These are phyloP conservation scores for Petrosia ficiformis DNA, from an alignment of 37 sponge, comb jelly and placozoan species.

Conservation along the genomic window DNA sequence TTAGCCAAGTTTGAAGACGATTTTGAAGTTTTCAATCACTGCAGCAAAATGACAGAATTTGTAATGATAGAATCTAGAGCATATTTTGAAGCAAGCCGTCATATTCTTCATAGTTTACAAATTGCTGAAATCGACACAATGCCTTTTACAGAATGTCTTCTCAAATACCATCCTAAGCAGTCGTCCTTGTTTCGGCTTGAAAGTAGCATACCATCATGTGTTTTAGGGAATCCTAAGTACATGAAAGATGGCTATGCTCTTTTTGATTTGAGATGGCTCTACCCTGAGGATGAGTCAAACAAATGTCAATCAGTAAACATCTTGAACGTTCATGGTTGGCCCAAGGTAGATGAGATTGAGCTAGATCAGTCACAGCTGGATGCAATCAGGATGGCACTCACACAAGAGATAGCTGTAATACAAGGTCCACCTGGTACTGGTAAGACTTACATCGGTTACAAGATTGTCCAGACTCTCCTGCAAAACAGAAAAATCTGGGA, in stretches of 20 bases:
- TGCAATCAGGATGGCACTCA: slow-evolving; percentile 72
- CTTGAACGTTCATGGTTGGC: slow-evolving; percentile 30
- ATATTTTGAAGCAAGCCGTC: slow-evolving; percentile 87
- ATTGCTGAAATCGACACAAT: slow-evolving; percentile 63
- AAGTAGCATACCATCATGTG: background rate
- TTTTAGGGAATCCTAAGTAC: background rate
- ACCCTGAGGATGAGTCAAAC: background rate
- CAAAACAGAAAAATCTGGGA: slow-evolving; percentile 58
- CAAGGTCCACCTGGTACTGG: slow-evolving; percentile 99
- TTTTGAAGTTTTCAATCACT: background rate
- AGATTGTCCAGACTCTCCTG: slow-evolving; percentile 70
- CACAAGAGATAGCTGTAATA: slow-evolving; percentile 83
- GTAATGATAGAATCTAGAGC: slow-evolving; percentile 80
- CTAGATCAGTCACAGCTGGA: slow-evolving; percentile 73
- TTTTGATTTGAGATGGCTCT: background rate
- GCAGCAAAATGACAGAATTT: slow-evolving; percentile 7
- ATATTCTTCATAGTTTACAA: slow-evolving; percentile 65
- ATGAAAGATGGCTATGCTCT: background rate
- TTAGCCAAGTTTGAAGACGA: slow-evolving; percentile 40
- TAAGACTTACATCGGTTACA: slow-evolving; percentile 92
- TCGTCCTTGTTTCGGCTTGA: background rate
- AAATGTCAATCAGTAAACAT: slow-evolving; percentile 20
- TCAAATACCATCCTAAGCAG: slow-evolving; percentile 19
- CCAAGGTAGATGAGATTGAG: slow-evolving; percentile 8
- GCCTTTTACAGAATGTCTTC: slow-evolving; percentile 70